Conservation (phyloP, 2,113 vertebrate species). For the Procapra przewalskii region DNA sequence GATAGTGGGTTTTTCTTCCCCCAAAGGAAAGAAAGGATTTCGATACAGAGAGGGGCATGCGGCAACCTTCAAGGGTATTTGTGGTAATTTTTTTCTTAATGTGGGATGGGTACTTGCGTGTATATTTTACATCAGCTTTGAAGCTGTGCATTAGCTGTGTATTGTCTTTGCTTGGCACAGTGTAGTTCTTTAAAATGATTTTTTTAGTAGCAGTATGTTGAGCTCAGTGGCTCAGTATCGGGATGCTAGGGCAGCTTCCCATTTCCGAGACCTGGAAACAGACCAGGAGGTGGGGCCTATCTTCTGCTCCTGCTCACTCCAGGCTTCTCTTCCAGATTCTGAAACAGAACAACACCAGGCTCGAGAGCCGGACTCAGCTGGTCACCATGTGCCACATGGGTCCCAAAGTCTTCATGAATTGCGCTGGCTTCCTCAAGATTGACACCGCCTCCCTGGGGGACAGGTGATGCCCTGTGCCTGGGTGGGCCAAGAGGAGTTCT, state of each 20-base stretch:
- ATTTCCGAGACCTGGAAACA: not conserved
- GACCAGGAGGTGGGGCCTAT: not conserved
- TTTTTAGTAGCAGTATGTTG: not conserved
- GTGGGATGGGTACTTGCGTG: not conserved
- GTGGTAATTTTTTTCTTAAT: not conserved
- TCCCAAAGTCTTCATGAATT: constrained; percentile 99
- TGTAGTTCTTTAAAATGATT: not conserved
- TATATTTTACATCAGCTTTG: not conserved
- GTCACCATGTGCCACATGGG: constrained; percentile 99
- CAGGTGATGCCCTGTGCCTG: constrained; percentile 83
- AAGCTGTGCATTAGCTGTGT: not conserved
- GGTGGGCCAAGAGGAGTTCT: constrained; percentile 34
- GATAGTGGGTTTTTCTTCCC: not conserved
- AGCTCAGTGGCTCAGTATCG: not conserved
- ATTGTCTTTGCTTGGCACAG: not conserved
- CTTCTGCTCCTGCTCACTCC: constrained; percentile 12
- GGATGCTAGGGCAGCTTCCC: not conserved
- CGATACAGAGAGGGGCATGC: not conserved
- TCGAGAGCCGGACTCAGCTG: constrained; percentile 97
- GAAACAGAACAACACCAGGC: constrained; percentile 97
- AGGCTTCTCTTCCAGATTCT: constrained; percentile 85
- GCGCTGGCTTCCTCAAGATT: constrained; percentile 98
- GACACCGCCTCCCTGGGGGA: constrained; percentile 97
- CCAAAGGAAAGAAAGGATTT: not conserved
- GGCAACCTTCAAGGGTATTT: not conserved